Evolutionary conservation across 2,888 invertebrate genomes (phyloP).

Genomic region (Nemapogon koenigi): DNA sequence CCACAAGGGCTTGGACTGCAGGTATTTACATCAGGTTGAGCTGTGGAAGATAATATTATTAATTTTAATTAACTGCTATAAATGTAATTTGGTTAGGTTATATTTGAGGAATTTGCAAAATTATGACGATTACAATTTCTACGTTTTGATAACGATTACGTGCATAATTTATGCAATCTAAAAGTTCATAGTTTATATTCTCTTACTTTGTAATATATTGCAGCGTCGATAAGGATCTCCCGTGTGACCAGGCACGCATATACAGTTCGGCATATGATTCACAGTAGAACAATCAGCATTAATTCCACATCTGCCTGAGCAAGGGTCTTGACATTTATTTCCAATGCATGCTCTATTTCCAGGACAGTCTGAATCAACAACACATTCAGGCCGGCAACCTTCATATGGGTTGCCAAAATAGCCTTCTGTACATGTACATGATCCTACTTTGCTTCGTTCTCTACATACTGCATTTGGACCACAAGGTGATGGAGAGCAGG

Average conservation of each 20-base stretch:
- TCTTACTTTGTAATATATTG: constrained; percentile 42
- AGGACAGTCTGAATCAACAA: constrained; percentile 73
- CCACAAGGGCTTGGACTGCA: constrained; percentile 69
- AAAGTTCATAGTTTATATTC: too few species aligned
- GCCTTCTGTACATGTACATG: constrained; percentile 73
- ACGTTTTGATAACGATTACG: too few species aligned
- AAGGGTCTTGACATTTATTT: constrained; percentile 78
- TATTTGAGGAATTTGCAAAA: too few species aligned
- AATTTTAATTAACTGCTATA: too few species aligned
- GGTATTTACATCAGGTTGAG: constrained; percentile 43
- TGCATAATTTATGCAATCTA: too few species aligned
- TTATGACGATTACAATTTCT: too few species aligned
- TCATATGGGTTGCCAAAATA: constrained; percentile 81
- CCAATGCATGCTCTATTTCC: constrained; percentile 75
- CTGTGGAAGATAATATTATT: too few species aligned
- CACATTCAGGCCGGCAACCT: constrained; percentile 78
- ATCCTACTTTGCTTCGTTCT: constrained; percentile 72
- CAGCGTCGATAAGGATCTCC: constrained; percentile 68
- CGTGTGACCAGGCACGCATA: constrained; percentile 68
- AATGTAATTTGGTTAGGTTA: too few species aligned
- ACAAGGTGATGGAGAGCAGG: constrained; percentile 74
- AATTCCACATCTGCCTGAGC: constrained; percentile 76
- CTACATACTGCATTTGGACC: constrained; percentile 74
- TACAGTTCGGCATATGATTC: constrained; percentile 74
- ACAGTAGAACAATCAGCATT: constrained; percentile 76